phyloP scores from a whole-genome alignment of 2,888 invertebrate species.

The Tachystola acroxantha region DNA sequence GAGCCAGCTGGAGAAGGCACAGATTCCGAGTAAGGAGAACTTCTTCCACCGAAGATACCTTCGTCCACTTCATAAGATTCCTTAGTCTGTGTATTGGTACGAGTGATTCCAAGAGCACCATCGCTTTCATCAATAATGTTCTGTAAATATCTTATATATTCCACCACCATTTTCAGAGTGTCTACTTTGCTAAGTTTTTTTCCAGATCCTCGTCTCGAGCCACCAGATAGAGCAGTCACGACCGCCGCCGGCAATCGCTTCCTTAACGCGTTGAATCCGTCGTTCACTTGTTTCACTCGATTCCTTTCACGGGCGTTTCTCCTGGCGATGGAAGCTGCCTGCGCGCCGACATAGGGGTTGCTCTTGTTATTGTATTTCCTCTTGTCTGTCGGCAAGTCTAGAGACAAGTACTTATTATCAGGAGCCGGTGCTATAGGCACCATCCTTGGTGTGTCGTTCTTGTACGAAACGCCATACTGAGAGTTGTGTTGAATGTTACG shows the following conservation, averaged over 20 bases:
- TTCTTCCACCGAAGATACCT: slow-evolving; percentile 50
- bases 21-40: slow-evolving; percentile 65
- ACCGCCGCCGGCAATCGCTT: slow-evolving; percentile 91
- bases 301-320: slow-evolving; percentile 97
- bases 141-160: slow-evolving; percentile 91
- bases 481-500: slow-evolving; percentile 35
- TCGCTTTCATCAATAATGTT: slow-evolving; percentile 86
- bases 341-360: slow-evolving; percentile 76
- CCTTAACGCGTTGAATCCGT: slow-evolving; percentile 91
- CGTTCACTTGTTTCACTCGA: slow-evolving; percentile 96
- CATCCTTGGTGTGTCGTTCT: slow-evolving; percentile 42
- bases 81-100: slow-evolving; percentile 15
- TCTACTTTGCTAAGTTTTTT: slow-evolving; percentile 96
- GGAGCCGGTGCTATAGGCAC: slow-evolving; percentile 77
- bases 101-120: slow-evolving; percentile 53
- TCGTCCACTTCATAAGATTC: slow-evolving; percentile 47
- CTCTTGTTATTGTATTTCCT: slow-evolving; percentile 83
- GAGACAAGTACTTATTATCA: slow-evolving; percentile 43
- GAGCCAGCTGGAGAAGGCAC: slow-evolving; percentile 85
- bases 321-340: slow-evolving; percentile 90
- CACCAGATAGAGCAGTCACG: slow-evolving; percentile 81
- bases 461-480: background rate
- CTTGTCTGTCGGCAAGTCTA: slow-evolving; percentile 61
- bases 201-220: slow-evolving; percentile 85
- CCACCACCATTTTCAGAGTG: slow-evolving; percentile 91